Evolutionary conservation across 2,797 vertebrate species (phyloP).

Genomic region (Intellagama lesueurii): DNA sequence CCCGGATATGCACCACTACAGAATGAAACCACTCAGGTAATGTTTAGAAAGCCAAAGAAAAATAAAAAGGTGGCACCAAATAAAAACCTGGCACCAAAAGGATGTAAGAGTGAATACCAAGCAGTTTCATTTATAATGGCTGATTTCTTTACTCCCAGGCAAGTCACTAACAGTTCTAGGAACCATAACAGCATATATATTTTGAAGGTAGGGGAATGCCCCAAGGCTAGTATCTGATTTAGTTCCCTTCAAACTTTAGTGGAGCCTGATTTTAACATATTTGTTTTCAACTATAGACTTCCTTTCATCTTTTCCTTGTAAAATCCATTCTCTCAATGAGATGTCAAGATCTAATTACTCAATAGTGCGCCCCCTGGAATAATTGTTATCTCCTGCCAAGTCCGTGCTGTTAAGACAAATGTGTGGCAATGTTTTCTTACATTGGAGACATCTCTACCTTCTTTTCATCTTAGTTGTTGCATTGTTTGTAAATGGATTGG

Average conservation of each 20-base stretch:
- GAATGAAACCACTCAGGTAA: background rate
- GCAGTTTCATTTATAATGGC: background rate
- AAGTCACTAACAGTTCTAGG: background rate
- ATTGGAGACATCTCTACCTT: background rate
- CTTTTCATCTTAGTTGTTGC: background rate
- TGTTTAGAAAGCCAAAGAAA: background rate
- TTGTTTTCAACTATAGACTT: background rate
- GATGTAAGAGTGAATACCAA: background rate
- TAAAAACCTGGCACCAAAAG: background rate
- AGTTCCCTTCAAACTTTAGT: background rate
- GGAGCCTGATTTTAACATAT: background rate
- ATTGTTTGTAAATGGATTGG: background rate
- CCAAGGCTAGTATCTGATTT: background rate
- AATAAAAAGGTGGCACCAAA: background rate
- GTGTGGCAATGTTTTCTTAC: background rate
- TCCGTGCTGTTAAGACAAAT: background rate
- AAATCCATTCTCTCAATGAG: background rate
- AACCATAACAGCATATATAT: background rate
- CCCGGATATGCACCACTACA: background rate
- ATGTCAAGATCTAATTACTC: background rate
- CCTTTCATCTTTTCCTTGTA: background rate
- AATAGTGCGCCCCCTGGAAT: background rate
- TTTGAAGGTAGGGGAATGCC: background rate
- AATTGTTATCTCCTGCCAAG: background rate
- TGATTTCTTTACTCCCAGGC: background rate